Conservation (phyloP, 2,888 invertebrate species). For the Chamaedrilus cognettii region DNA sequence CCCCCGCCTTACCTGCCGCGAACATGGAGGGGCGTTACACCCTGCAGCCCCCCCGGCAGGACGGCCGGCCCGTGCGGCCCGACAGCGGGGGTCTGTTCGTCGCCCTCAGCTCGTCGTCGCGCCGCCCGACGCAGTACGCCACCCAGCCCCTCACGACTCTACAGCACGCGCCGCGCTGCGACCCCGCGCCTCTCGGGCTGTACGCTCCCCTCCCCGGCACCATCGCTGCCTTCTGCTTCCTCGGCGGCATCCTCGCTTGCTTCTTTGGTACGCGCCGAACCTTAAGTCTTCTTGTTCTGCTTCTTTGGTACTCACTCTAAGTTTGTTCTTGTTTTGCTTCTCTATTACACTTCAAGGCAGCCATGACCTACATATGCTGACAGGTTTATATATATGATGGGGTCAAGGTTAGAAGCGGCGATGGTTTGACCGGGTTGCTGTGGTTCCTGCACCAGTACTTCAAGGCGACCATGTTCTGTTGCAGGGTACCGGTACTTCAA, state of each 20-base stretch:
- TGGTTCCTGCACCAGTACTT: too few species aligned
- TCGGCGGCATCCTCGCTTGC: conserved; percentile 82
- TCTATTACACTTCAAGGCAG: too few species aligned
- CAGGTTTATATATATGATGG: neutral
- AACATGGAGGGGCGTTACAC: too few species aligned
- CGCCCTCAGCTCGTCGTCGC: conserved; percentile 20
- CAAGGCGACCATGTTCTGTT: too few species aligned
- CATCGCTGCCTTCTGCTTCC: conserved; percentile 73
- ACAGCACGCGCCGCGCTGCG: conserved; percentile 10
- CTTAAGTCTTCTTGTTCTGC: too few species aligned
- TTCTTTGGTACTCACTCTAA: too few species aligned
- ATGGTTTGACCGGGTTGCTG: too few species aligned
- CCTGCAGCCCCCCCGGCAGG: neutral
- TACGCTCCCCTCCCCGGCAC: conserved; percentile 62
- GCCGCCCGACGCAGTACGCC: neutral
- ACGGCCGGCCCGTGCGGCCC: conserved; percentile 8
- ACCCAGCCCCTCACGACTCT: conserved; percentile 18
- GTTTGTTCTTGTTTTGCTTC: too few species aligned
- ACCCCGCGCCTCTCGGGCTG: conserved; percentile 12
- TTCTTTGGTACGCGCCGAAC: conserved; percentile 77
- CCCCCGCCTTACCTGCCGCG: too few species aligned
- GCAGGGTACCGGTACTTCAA: conserved; percentile 88
- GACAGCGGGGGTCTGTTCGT: conserved; percentile 27
- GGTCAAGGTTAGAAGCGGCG: too few species aligned
- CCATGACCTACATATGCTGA: neutral